Conservation (phyloP, 2,113 vertebrate species). For the Brachirus orientalis region DNA sequence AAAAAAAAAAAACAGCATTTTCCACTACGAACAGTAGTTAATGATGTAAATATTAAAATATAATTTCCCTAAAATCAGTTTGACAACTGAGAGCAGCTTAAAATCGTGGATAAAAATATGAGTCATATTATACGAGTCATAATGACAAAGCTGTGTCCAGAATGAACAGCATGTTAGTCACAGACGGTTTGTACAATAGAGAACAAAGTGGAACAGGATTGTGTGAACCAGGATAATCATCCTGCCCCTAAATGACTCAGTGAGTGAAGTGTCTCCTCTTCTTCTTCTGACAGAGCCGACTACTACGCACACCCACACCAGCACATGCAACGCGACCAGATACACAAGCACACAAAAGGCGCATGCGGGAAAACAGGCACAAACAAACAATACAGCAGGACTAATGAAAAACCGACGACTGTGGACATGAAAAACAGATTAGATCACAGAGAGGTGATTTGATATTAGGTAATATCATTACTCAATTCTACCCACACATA, state of each 20-base stretch:
- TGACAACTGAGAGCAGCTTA: background rate
- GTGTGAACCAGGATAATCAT: conserved; percentile 35
- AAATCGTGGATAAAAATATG: background rate
- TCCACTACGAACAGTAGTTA: too few species aligned
- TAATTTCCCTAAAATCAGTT: background rate
- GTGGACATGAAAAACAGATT: too few species aligned
- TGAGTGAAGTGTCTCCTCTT: conserved; percentile 29
- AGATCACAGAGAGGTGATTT: too few species aligned
- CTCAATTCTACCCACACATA: too few species aligned
- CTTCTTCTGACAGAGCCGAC: conserved; percentile 35
- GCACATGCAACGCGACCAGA: background rate
- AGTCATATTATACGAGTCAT: conserved; percentile 30
- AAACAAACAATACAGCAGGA: too few species aligned
- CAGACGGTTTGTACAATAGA: conserved; percentile 22
- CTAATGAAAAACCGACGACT: too few species aligned
- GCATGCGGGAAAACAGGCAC: too few species aligned
- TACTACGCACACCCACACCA: conserved; percentile 3
- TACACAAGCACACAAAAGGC: background rate
- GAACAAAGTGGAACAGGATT: conserved; percentile 8
- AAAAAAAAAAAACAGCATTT: too few species aligned
- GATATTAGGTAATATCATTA: too few species aligned
- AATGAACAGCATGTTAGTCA: conserved; percentile 36
- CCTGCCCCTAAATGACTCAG: conserved; percentile 41
- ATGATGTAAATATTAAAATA: background rate
- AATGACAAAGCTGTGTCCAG: conserved; percentile 10